Conservation (phyloP, 2,113 vertebrate species). For the Plestiodon gilberti region DNA sequence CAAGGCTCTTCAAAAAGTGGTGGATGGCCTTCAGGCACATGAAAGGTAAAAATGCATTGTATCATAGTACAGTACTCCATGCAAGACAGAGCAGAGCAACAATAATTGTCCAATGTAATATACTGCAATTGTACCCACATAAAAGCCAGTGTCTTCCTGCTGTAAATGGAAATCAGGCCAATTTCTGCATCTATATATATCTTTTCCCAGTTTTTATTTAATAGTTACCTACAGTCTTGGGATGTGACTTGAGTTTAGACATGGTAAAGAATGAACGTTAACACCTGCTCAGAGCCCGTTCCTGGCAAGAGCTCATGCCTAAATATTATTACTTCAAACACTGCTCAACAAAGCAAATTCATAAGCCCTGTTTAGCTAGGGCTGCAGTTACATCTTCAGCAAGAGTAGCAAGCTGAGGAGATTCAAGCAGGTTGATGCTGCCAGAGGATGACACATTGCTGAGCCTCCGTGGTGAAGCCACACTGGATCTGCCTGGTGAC, state of each 20-base stretch:
- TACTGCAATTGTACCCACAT: constrained; percentile 74
- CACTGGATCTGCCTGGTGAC: constrained; percentile 87
- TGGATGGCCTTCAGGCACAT: constrained; percentile 84
- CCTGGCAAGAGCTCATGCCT: constrained; percentile 83
- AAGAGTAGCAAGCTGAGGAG: constrained; percentile 93
- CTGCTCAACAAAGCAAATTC: constrained; percentile 77
- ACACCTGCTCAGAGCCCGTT: constrained; percentile 84
- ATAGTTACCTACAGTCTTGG: constrained; percentile 79
- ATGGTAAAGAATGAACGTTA: constrained; percentile 75
- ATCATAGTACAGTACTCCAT: constrained; percentile 82
- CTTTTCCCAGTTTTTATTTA: constrained; percentile 63
- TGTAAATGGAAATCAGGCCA: constrained; percentile 79
- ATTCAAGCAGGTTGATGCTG: constrained; percentile 96
- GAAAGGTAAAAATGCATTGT: constrained; percentile 83
- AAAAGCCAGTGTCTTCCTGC: constrained; percentile 81
- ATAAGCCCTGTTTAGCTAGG: constrained; percentile 98
- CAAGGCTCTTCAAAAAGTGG: constrained; percentile 82
- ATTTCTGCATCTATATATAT: constrained; percentile 75
- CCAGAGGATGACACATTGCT: constrained; percentile 96
- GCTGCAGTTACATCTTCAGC: constrained; percentile 97
- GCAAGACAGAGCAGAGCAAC: constrained; percentile 87
- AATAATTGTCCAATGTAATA: constrained; percentile 77
- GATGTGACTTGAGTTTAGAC: constrained; percentile 76
- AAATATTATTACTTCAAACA: constrained; percentile 76
- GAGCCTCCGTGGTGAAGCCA: constrained; percentile 88